Evolutionary conservation across 1,140 invertebrate species (phyloP).

Genomic region (Solen grandis): DNA sequence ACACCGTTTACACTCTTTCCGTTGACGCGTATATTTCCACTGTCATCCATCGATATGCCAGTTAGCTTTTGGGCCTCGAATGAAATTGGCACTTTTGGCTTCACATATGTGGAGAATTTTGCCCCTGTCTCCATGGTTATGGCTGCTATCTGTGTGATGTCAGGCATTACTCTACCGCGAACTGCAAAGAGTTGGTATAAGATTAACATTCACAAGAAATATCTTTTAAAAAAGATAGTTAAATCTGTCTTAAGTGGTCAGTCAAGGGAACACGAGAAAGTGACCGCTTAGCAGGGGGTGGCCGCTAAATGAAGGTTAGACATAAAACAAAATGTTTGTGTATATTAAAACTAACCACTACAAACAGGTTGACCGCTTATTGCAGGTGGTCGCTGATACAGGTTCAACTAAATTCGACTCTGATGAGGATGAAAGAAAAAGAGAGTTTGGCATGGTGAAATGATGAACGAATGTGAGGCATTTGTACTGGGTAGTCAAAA

Average conservation of each 20-base stretch:
- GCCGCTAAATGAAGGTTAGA: no score
- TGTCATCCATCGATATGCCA: not conserved
- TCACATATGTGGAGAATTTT: constrained; percentile 5
- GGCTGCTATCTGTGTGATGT: constrained; percentile 51
- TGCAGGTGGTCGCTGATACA: no score
- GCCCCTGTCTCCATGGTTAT: not conserved
- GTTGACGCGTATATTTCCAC: constrained; percentile 26
- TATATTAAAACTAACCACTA: not conserved
- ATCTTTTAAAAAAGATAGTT: no score
- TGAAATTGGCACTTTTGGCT: constrained; percentile 29
- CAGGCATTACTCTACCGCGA: constrained; percentile 10
- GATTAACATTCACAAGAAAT: no score
- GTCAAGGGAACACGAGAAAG: no score
- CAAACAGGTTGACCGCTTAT: no score
- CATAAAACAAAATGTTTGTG: not conserved
- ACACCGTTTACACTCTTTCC: constrained; percentile 5
- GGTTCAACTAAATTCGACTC: not conserved
- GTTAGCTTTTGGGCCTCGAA: constrained; percentile 11
- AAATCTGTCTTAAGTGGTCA: no score
- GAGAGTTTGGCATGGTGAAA: not conserved
- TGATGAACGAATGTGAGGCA: not conserved
- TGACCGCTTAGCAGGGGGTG: no score
- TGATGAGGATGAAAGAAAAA: no score
- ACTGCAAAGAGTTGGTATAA: constrained; percentile 31
- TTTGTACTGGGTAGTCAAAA: no score